Base-by-base conservation (phyloP, 30 jellyfish, hydroid and myxozoan genomes). In the Hydractinia symbiolongicarpus region DNA sequence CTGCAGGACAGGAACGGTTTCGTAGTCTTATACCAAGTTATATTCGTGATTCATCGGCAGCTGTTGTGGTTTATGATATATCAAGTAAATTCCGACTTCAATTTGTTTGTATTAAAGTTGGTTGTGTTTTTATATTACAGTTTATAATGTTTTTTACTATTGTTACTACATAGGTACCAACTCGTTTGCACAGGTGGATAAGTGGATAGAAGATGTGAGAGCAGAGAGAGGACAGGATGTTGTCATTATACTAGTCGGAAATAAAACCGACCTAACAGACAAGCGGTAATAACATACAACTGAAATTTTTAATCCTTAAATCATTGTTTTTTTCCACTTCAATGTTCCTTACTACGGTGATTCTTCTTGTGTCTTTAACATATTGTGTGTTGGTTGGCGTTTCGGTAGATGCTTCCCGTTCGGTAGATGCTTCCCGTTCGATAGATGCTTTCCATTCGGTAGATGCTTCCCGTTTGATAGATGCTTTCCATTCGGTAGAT, bases 161-260 rank as follows among this genome's bases (percentile, higher is more conserved):
- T 64, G 74, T 13, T 64, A n/a, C 40, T 16, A 58, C 19, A 13
- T 81, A 95, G 99, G 82, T 84, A 89, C 86, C 7, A 89, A 83
- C 56, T 95, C 99, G 1, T 95, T 95, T 84, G 97, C 96, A 61
- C 97, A 95, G 77, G 94, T 95, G 60, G 94, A 83, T 70, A 81
- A 81, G 62, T 95, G 99, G 99, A 88, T 95, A 10, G 98, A 90
- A 79, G 99, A 95, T 76, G 99, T 95, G 52, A 95, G 99, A 72
- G 96, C 96, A 0, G 97, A 95, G 61, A 89, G 99, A 9, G 99
- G 98, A 19, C 72, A 87, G 66, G 98, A 95, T 81, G 99, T 90
- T 61, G 93, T 95, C 9, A 95, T 95, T 50, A 87, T 89, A 95
- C 74, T 95, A 21, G 99, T 95, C 54, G 99, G 99, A 15, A 95